These are phyloP conservation scores for Triops longicaudatus DNA, from an alignment of 1,140 invertebrate genomes.

Conservation along the genomic window DNA sequence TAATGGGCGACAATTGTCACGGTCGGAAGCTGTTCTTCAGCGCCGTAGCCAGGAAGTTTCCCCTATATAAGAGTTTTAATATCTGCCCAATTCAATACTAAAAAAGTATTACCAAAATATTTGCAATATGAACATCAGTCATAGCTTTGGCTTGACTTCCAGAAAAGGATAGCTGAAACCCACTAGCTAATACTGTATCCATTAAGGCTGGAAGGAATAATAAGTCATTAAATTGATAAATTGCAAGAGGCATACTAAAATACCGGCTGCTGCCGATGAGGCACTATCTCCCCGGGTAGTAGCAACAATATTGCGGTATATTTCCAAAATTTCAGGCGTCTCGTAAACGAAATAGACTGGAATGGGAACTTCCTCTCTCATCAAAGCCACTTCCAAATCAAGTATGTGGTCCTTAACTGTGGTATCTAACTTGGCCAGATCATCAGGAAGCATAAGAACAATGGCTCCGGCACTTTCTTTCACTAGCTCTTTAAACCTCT, in stretches of 20 bases:
- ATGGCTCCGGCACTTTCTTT: constrained; percentile 71
- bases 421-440: constrained; percentile 44
- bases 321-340: constrained; percentile 59
- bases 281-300: constrained; percentile 44
- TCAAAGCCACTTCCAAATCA: constrained; percentile 70
- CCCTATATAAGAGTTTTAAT: constrained; percentile 54
- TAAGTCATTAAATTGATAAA: constrained; percentile 26
- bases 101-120: constrained; percentile 45
- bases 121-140: constrained; percentile 69
- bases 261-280: constrained; percentile 56
- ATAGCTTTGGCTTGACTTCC: constrained; percentile 58
- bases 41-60: constrained; percentile 68
- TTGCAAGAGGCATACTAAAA: constrained; percentile 22
- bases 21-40: constrained; percentile 70
- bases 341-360: constrained; percentile 83
- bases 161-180: constrained; percentile 73
- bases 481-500: constrained; percentile 64
- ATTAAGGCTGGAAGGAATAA: constrained; percentile 54
- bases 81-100: constrained; percentile 14
- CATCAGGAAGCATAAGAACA: constrained; percentile 68
- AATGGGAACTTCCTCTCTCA: constrained; percentile 66
- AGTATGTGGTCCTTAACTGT: constrained; percentile 50
- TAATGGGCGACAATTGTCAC: constrained; percentile 87
- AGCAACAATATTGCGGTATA: constrained; percentile 64
- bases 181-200: constrained; percentile 80